Percentiles rank a stretch among this genome's conserved stretches.
These are phyloP conservation scores for Peromyscus nudipes DNA, from an alignment of 2,797 vertebrate species.

Conservation along the genomic window DNA sequence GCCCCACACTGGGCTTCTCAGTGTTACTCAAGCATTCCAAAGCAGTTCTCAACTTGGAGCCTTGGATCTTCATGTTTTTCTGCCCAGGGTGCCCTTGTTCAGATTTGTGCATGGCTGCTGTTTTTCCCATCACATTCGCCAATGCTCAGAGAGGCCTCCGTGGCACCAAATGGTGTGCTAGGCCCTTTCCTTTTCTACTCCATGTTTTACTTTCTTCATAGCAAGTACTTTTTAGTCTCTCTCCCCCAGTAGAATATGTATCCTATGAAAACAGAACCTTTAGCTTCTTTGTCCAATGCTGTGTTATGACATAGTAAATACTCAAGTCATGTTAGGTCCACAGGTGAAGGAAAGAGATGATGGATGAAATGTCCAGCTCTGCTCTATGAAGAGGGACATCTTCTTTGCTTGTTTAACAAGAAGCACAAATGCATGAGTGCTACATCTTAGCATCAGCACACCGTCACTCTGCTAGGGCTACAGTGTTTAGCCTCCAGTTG, in stretches of 20 bases:
- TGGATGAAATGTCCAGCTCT: fast-evolving
- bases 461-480: not conserved
- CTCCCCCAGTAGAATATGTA: not conserved
- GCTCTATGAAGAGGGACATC: fast-evolving
- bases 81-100: not conserved
- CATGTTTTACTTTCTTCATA: not conserved
- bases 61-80: not conserved
- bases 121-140: not conserved
- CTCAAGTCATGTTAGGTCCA: not conserved
- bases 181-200: not conserved
- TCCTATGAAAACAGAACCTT: not conserved
- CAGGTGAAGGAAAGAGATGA: not conserved
- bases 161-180: not conserved
- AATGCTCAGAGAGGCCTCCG: not conserved
- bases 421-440: not conserved
- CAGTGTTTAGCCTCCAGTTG: not conserved
- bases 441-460: fast-evolving
- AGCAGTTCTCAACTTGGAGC: not conserved
- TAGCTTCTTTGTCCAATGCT: not conserved
- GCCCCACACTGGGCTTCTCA: not conserved
- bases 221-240: not conserved
- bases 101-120: not conserved
- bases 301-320: not conserved
- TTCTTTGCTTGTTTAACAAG: not conserved
- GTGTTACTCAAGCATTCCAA: not conserved